Percentiles rank a stretch among this genome's conserved stretches.
Conservation (phyloP, 2,113 vertebrate species). For the Ia io region DNA sequence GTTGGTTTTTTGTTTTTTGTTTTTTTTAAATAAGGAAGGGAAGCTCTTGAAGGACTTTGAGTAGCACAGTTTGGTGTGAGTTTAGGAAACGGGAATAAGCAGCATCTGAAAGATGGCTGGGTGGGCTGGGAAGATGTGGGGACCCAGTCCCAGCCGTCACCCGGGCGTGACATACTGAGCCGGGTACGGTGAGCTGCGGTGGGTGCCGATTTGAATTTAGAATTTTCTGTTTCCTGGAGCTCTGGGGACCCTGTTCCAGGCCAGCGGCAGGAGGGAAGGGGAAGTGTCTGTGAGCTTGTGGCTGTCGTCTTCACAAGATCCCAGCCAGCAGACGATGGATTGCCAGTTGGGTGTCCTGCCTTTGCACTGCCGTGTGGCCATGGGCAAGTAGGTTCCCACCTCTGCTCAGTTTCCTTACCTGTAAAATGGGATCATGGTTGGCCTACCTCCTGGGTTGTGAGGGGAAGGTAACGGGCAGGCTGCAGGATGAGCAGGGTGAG, state of each 20-base stretch:
- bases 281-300: neutral
- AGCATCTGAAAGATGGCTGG: neutral
- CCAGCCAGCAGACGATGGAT: neutral
- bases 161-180: neutral
- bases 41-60: neutral
- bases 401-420: neutral
- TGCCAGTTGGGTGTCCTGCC: neutral
- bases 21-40: neutral
- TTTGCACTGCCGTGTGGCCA: neutral
- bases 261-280: too few relatives aligned
- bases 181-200: accelerated
- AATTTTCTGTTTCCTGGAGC: neutral
- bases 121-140: neutral
- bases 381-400: too few relatives aligned
- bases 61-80: neutral
- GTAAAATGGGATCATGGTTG: neutral
- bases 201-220: neutral
- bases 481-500: neutral
- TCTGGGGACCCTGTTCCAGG: neutral
- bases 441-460: slow-evolving; percentile 74
- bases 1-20: neutral
- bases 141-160: neutral
- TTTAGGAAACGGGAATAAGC: neutral
- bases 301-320: neutral
- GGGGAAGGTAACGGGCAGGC: neutral